A percentile compares a stretch with the other conserved stretches of the same genome.
phyloP scores from a whole-genome alignment of 2,888 invertebrate species.

The Drosophila meridiana region DNA sequence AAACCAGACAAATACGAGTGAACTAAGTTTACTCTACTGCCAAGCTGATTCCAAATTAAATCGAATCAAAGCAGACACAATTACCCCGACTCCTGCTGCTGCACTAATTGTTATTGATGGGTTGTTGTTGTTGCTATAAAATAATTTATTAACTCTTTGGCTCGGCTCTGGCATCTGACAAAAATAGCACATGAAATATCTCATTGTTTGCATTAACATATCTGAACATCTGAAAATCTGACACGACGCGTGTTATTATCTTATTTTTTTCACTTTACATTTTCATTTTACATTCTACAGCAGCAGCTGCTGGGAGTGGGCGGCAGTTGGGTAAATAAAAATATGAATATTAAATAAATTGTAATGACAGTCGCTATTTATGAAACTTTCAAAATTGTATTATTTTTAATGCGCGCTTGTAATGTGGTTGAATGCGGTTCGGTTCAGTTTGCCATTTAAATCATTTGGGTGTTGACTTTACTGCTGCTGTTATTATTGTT shows the following conservation, averaged over 20 bases:
- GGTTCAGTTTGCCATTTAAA: conserved; percentile 65
- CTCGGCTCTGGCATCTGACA: conserved; percentile 27
- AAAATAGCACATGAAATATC: conserved; percentile 41
- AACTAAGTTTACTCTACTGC: not conserved
- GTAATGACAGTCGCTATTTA: conserved; percentile 58
- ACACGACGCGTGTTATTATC: conserved; percentile 70
- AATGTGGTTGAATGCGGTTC: conserved; percentile 59
- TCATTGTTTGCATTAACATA: conserved; percentile 70
- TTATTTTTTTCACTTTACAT: conserved; percentile 41
- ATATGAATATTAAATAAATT: conserved; percentile 41
- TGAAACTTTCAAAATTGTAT: conserved; percentile 71
- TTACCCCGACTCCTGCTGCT: not conserved
- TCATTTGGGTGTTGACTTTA: conserved; percentile 59
- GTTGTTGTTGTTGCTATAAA: conserved; percentile 37
- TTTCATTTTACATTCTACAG: conserved; percentile 6
- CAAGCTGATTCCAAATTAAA: not conserved
- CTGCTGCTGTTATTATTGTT: not conserved
- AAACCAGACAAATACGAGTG: conserved; percentile 42
- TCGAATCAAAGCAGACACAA: conserved; percentile 11
- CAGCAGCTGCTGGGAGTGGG: conserved; percentile 11
- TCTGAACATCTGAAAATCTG: conserved; percentile 69
- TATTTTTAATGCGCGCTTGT: conserved; percentile 62
- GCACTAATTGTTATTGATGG: conserved; percentile 42
- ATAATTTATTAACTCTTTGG: conserved; percentile 42
- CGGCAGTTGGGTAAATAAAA: conserved; percentile 14